Percentiles rank a stretch among this genome's conserved stretches.
These are phyloP conservation scores for Edolisoma coerulescens DNA, from an alignment of 2,113 vertebrate species.

Conservation along the genomic window DNA sequence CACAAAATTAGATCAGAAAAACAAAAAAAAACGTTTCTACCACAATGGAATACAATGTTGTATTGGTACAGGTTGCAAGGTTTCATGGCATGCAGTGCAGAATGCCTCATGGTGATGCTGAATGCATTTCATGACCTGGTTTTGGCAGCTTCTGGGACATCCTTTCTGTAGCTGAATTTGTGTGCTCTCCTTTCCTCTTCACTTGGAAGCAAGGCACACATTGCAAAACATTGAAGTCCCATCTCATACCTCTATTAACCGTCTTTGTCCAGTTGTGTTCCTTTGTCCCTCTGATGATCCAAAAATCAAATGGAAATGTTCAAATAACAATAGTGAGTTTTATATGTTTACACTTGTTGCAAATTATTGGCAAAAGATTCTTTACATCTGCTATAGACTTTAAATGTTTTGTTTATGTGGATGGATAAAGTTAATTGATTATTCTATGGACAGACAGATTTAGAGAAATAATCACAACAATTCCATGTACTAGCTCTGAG, in stretches of 20 bases:
- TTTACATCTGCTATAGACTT: neutral
- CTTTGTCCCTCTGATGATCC: neutral
- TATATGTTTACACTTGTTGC: neutral
- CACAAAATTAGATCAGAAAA: constrained; percentile 26
- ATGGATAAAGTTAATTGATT: neutral
- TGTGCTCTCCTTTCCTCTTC: constrained; percentile 26
- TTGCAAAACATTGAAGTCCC: neutral
- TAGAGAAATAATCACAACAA: neutral
- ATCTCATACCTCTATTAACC: neutral
- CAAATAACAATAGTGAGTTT: neutral
- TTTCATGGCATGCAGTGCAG: constrained; percentile 44
- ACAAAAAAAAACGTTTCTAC: neutral
- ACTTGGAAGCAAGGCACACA: constrained; percentile 23
- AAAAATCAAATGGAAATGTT: neutral
- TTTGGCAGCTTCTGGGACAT: constrained; percentile 37
- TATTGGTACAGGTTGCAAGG: neutral
- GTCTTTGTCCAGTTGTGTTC: neutral
- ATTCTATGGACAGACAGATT: constrained; percentile 15
- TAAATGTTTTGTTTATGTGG: neutral
- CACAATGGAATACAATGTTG: neutral
- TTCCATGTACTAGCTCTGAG: neutral
- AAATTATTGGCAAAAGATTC: neutral
- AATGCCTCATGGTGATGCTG: constrained; percentile 27
- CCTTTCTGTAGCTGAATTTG: neutral
- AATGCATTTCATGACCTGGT: constrained; percentile 37